phyloP scores from a whole-genome alignment of 1,140 invertebrate species.

The Dreissena rostriformis region DNA sequence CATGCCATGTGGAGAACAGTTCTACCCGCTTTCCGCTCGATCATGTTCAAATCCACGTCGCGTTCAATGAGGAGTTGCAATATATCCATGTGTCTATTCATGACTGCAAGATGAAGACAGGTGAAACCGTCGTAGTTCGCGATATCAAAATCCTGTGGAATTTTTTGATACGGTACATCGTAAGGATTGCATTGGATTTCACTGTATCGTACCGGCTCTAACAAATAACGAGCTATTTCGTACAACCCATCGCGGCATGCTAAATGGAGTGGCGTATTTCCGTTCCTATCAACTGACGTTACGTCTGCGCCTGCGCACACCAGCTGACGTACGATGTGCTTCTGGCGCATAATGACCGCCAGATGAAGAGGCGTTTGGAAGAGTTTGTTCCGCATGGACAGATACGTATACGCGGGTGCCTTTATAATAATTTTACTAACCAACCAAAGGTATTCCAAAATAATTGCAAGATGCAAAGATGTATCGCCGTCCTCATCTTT shows the following conservation, averaged over 20 bases:
- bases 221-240: constrained; percentile 85
- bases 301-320: constrained; percentile 86
- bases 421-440: constrained; percentile 54
- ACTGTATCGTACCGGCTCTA: constrained; percentile 83
- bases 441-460: constrained; percentile 47
- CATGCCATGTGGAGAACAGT: constrained; percentile 12
- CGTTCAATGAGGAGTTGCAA: constrained; percentile 46
- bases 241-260: constrained; percentile 84
- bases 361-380: constrained; percentile 87
- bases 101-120: constrained; percentile 81
- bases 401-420: constrained; percentile 29
- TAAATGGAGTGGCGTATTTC: constrained; percentile 70
- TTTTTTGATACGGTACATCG: constrained; percentile 81
- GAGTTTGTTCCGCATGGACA: constrained; percentile 62
- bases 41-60: constrained; percentile 86
- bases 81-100: constrained; percentile 45
- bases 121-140: constrained; percentile 90
- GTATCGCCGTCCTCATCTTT: constrained; percentile 40
- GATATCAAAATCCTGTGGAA: constrained; percentile 84
- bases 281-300: constrained; percentile 59
- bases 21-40: constrained; percentile 9
- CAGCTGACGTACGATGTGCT: constrained; percentile 85
- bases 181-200: constrained; percentile 59
- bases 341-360: constrained; percentile 86
- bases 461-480: constrained; percentile 64